Evolutionary conservation across 2,797 vertebrate genomes (phyloP), one percentile per base, ranked within the genome.

Genomic region (Neomorphus geoffroyi): DNA sequence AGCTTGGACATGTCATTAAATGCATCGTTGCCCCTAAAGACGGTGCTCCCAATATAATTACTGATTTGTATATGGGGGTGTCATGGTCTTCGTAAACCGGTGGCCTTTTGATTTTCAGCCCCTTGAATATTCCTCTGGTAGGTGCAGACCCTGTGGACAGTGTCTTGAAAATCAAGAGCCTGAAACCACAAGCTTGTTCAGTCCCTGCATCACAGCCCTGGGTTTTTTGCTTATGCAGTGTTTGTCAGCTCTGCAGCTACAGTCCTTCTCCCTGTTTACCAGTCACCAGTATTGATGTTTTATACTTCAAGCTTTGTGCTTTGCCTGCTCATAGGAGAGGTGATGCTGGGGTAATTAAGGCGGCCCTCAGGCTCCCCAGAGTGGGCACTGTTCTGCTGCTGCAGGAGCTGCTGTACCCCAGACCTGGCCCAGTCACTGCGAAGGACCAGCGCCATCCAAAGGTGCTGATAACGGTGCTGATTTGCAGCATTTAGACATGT

Each of bases 201-300:
- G 77, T 54, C 28, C 35, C 70, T 86, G 74, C 86, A 72, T 66
- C 61, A 28, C 35, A 66, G 73, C 73, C 53, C 48, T 35, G 57
- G 30, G 8, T 62, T 96, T 96, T 96, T 92, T 94, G 95, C 92
- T 94, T 94, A 88, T 21, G 1, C 32, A 1, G 70, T 30, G 46
- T 79, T 96, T 94, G 74, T 92, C 51, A 62, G 83, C 80, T 88
- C 80, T 88, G 94, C 93, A 94, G 94, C 93, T 94, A 95, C 95
- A 96, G 88, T 84, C 66, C 70, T 75, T 73, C 85, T 90, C 71
- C 86, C 56, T 93, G 66, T 84, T 94, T 86, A 86, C 62, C 77
- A 65, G 50, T 62, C 65, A 74, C 82, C 62, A 79, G n/a, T 66
- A 92, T 9, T 75, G 90, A 88, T 66, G 43, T 66, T 94, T 94